Base-by-base conservation (phyloP, 2,113 vertebrate species). In the Thermophis baileyi region DNA sequence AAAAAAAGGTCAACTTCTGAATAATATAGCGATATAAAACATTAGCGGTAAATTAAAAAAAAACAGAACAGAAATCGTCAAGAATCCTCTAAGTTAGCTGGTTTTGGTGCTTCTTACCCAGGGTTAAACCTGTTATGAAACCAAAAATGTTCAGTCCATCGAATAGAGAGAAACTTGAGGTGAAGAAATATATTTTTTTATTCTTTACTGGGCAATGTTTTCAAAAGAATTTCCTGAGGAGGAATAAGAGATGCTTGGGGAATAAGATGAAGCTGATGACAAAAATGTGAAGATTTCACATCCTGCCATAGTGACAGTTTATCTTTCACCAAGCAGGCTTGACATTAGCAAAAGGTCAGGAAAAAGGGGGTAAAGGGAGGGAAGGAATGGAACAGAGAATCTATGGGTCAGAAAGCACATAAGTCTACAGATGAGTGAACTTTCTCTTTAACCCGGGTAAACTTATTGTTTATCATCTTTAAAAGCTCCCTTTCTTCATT, bases 141-240 rank as follows among this genome's bases (percentile, higher is more conserved):
- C 35, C 7, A 44, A 44, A 81, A 44, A 22, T 81, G 3, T 81
- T 44, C 74, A 81, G 18, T 20, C 35, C 74, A 44, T 44, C 18
- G 3, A 81, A 81, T 10, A 44, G 11, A 88, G 88, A 94, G 95
- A 95, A 96, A 96, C 91, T 24, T 27, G 69, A 96, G 94, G 95
- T 86, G 92, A 86, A 87, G 88, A 87, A n/a, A 40, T 93, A 86
- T 93, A 88, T 95, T 91, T 96, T 96, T 93, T 93, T 5, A 88
- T 94, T 91, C 51, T 90, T 94, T 53, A 5, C 90, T 27, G 85
- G 81, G 95, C 93, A 94, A 92, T 96, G 96, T 96, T 97, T 97
- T 96, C 85, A 94, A 95, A 96, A 89, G 94, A 95, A 97, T 97
- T 96, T 97, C 95, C 96, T 97, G 95, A 0, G 74, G 94, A 95